Base-by-base conservation (phyloP, 35 echinoderm and acorn worm species). In the Holothuria glaberrima region DNA sequence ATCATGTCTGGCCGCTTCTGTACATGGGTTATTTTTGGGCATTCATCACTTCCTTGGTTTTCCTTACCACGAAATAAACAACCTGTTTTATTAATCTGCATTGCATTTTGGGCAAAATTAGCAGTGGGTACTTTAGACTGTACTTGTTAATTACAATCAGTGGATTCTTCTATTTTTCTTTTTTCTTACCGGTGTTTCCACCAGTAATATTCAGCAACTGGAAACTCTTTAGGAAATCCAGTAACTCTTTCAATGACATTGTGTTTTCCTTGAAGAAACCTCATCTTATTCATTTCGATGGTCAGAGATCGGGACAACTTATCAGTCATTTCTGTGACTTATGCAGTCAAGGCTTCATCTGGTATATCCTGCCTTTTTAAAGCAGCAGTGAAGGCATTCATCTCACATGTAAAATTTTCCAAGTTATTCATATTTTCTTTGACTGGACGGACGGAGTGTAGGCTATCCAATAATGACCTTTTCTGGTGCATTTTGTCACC, bases 201-300 rank as follows among this genome's bases (percentile, higher is more conserved):
- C 25, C 30, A 30, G 25, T 31, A 19, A 73, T 32, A 33, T 28
- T 34, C 19, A 32, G 29, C 69, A 73, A 27, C 19, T 34, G 69
- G 69, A 73, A 73, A 33, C 32, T 73, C 69, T 73, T 73, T 73
- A 73, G 69, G 30, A 32, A 34, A 34, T 73, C 33, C 16, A 73
- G 18, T 30, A 73, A 73, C 30, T 73, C 69, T 73, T 73, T 9
- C 29, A 73, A 30, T 9, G 29, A 30, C 28, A 66, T 73, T 12
- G 30, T 73, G 30, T 73, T 73, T 73, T 28, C 20, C 30, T 73
- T 73, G 69, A 18, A 73, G 69, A 34, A 73, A 32, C 32, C 69
- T 73, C 69, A 73, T 32, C 30, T 73, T 73, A 32, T 73, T 73
- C 0, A 73, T 27, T 32, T 73, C 33, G 9, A 10, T 73, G 9